These are phyloP conservation scores for Ephialtes manifestator DNA, from an alignment of 2,888 invertebrate genomes.

Conservation along the genomic window DNA sequence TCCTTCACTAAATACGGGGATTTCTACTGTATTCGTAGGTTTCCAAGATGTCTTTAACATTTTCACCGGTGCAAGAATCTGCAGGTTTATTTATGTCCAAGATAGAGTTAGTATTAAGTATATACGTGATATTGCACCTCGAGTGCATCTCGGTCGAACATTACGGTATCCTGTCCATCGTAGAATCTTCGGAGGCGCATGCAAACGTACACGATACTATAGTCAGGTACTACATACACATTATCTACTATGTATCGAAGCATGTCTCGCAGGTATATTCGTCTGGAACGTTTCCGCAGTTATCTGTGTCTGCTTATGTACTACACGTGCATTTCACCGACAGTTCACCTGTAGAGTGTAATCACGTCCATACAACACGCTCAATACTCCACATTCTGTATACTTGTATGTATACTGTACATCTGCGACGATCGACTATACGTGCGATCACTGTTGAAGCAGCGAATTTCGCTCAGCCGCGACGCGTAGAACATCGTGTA, in stretches of 20 bases:
- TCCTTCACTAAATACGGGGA: background rate
- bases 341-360: conserved; percentile 29
- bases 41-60: background rate
- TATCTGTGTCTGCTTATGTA: background rate
- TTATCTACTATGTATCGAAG: conserved; percentile 24
- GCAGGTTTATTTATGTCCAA: background rate
- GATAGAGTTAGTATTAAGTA: background rate
- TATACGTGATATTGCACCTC: conserved; percentile 5
- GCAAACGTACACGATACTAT: background rate
- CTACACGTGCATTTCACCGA: conserved; percentile 10
- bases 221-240: background rate
- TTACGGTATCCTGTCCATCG: conserved; percentile 29
- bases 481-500: background rate
- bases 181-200: conserved; percentile 22
- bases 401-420: background rate
- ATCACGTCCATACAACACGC: background rate
- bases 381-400: background rate
- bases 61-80: background rate
- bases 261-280: conserved; percentile 18
- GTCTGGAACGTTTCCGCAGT: conserved; percentile 39
- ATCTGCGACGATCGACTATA: background rate
- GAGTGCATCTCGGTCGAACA: conserved; percentile 9
- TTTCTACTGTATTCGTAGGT: background rate
- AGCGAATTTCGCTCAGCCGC: conserved; percentile 29
- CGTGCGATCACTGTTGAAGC: conserved; percentile 15